Percentiles rank a stretch among this genome's conserved stretches.
Evolutionary conservation across 2,797 vertebrate species (phyloP).

Genomic region (Brachymystax lenok): DNA sequence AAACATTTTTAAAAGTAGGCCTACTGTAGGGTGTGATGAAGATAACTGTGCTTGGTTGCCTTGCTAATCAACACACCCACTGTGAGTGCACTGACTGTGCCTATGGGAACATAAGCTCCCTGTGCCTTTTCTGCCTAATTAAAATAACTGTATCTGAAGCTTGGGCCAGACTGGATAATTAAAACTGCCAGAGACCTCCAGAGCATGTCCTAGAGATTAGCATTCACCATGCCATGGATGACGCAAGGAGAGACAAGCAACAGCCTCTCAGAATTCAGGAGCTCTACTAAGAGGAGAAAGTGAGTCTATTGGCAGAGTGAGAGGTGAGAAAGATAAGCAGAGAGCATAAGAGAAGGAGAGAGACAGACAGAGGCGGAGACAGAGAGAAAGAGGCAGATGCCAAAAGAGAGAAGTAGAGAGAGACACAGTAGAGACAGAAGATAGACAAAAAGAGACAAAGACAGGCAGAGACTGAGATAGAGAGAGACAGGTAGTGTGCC

Average conservation of each 20-base stretch:
- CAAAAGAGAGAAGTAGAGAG: slow-evolving; percentile 1
- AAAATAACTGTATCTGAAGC: slow-evolving; percentile 34
- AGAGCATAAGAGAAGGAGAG: neutral
- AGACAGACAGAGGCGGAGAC: neutral
- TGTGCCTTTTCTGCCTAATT: slow-evolving; percentile 28
- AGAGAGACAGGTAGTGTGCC: neutral
- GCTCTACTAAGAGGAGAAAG: neutral
- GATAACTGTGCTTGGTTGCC: neutral
- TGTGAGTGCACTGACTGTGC: neutral
- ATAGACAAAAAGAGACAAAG: neutral
- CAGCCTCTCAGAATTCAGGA: neutral
- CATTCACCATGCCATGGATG: slow-evolving; percentile 20
- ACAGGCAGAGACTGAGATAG: slow-evolving; percentile 2
- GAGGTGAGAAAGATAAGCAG: neutral
- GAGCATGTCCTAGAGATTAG: slow-evolving; percentile 26
- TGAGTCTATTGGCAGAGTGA: neutral
- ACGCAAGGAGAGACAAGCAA: neutral
- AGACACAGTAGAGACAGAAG: neutral
- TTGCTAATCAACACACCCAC: neutral
- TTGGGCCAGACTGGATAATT: slow-evolving; percentile 37
- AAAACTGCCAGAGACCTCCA: slow-evolving; percentile 19
- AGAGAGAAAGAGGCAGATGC: neutral
- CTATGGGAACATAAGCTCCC: neutral
- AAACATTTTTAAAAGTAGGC: neutral
- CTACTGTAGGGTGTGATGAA: neutral